phyloP scores from a whole-genome alignment of 2,888 invertebrate genomes.

The Nephrotoma guestfalica region DNA sequence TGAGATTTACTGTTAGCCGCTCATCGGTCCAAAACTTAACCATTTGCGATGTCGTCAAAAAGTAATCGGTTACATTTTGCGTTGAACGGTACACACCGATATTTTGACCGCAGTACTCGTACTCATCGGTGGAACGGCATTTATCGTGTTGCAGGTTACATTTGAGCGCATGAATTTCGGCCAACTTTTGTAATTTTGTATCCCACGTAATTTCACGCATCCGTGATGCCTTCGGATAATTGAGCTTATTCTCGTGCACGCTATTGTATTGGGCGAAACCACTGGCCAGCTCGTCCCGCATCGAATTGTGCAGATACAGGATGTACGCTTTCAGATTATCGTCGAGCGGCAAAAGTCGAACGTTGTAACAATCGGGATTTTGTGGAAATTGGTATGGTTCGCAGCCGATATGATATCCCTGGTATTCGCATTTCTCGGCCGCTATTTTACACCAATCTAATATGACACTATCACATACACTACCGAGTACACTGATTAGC shows the following conservation, averaged over 20 bases:
- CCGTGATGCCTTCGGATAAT: background rate
- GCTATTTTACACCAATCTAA: background rate
- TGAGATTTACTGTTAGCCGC: background rate
- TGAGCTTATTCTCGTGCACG: background rate
- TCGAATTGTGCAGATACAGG: background rate
- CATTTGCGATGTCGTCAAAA: background rate
- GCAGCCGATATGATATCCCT: background rate
- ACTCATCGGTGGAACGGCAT: background rate
- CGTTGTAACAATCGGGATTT: background rate
- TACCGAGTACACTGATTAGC: background rate
- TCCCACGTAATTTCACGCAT: slow-evolving; percentile 1
- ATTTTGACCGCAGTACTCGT: background rate
- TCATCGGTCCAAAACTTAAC: background rate
- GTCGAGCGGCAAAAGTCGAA: background rate
- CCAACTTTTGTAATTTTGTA: background rate
- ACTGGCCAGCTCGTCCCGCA: background rate
- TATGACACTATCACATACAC: background rate
- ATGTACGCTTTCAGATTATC: background rate
- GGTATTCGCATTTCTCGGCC: background rate
- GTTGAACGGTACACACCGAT: background rate
- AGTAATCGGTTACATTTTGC: background rate
- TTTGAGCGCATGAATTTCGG: background rate
- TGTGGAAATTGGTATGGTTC: background rate
- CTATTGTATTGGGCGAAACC: background rate
- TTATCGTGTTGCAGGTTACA: background rate